These are phyloP conservation scores for Lagodon rhomboides DNA, from an alignment of 2,797 vertebrate species.

Conservation along the genomic window DNA sequence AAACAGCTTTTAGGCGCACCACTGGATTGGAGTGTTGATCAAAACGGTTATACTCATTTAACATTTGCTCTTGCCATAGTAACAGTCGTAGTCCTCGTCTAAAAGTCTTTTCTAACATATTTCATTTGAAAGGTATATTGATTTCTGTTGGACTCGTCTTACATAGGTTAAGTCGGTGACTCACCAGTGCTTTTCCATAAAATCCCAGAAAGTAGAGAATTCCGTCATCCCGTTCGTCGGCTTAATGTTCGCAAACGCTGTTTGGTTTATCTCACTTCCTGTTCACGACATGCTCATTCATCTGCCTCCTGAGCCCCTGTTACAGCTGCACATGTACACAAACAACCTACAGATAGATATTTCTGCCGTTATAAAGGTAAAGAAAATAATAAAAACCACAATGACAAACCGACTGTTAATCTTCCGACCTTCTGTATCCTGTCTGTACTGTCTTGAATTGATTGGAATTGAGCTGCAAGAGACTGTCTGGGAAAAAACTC, in stretches of 20 bases:
- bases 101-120: too few relatives aligned
- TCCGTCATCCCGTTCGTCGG: not conserved
- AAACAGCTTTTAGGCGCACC: too few relatives aligned
- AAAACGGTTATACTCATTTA: too few relatives aligned
- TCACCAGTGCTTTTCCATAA: not conserved
- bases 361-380: constrained; percentile 10
- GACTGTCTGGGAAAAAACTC: constrained; percentile 13
- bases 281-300: constrained; percentile 14
- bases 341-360: constrained; percentile 13
- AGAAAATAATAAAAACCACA: constrained; percentile 38
- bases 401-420: constrained; percentile 68
- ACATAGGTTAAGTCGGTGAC: not conserved
- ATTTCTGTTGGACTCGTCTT: not conserved
- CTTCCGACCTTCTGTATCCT: constrained; percentile 34
- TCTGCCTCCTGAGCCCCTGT: constrained; percentile 20
- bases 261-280: constrained; percentile 23
- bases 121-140: not conserved
- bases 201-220: not conserved
- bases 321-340: constrained; percentile 6
- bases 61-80: too few relatives aligned
- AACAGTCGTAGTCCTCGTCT: too few relatives aligned
- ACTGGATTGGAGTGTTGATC: too few relatives aligned
- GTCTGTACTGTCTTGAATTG: constrained; percentile 33
- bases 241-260: not conserved
- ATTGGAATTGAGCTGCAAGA: constrained; percentile 17